Conservation (phyloP, 2,888 invertebrate genomes). For the Emmelina monodactyla region DNA sequence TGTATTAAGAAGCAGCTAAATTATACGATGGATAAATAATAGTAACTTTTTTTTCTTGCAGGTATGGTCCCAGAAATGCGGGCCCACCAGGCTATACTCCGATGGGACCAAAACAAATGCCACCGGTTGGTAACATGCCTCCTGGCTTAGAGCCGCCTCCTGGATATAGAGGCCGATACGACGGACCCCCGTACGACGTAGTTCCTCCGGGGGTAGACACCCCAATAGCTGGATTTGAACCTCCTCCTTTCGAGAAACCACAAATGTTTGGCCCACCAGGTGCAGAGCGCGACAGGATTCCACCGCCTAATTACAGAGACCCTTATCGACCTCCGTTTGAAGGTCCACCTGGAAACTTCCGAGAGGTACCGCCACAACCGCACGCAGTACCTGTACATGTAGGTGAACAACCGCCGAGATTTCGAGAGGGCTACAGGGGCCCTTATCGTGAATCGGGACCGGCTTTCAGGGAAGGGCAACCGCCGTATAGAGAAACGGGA, state of each 20-base stretch:
- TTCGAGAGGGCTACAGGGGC: conserved; percentile 45
- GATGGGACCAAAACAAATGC: conserved; percentile 31
- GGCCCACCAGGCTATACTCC: conserved; percentile 41
- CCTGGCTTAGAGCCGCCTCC: conserved; percentile 31
- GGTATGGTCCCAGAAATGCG: conserved; percentile 47
- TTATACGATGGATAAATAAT: no score
- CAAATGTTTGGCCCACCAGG: conserved; percentile 35
- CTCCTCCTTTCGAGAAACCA: conserved; percentile 61
- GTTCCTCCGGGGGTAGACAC: conserved; percentile 71
- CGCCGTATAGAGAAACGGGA: conserved; percentile 35
- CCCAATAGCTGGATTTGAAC: conserved; percentile 69
- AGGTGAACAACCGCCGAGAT: conserved; percentile 38
- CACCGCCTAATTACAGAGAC: conserved; percentile 43
- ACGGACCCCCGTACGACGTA: conserved; percentile 60
- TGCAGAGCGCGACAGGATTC: conserved; percentile 43
- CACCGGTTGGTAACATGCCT: background rate
- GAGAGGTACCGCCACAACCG: conserved; percentile 34
- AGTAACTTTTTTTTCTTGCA: conserved; percentile 34
- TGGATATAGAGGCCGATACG: conserved; percentile 50
- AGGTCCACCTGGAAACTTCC: conserved; percentile 30
- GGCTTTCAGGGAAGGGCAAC: conserved; percentile 27
- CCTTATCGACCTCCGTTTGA: conserved; percentile 44
- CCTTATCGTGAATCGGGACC: conserved; percentile 47
- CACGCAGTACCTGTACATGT: conserved; percentile 48
- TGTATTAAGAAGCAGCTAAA: no score